Percentiles rank a stretch among this genome's conserved stretches.
Conservation (phyloP, 2,797 vertebrate species). For the Adrianichthys oophorus region DNA sequence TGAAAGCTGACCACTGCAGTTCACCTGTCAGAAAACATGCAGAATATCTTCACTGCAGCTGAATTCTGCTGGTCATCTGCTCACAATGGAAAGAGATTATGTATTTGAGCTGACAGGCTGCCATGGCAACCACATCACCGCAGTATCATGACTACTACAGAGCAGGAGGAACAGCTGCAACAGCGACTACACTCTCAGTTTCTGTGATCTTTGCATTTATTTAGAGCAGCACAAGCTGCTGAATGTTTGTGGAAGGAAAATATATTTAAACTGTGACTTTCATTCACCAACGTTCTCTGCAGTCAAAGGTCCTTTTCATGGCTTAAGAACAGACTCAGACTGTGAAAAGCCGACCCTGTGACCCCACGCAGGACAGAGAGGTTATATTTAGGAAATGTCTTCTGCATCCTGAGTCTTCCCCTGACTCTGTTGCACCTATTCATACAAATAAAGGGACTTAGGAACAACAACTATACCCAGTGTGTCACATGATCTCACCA, state of each 20-base stretch:
- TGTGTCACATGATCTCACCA: neutral
- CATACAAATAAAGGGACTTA: slow-evolving; percentile 1
- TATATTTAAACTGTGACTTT: too few species aligned
- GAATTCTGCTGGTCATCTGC: slow-evolving; percentile 24
- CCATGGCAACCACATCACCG: slow-evolving; percentile 37
- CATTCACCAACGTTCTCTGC: too few species aligned
- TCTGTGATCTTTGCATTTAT: neutral
- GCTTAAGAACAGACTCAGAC: neutral
- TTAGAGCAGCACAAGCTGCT: neutral
- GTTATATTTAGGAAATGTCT: too few species aligned
- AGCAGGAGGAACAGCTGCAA: neutral
- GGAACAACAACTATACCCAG: neutral
- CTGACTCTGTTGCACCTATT: neutral
- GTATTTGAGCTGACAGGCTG: slow-evolving; percentile 8
- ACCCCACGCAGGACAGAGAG: too few species aligned
- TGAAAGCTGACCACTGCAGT: slow-evolving; percentile 1
- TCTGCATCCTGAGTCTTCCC: neutral
- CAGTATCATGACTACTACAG: neutral
- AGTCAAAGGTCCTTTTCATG: neutral
- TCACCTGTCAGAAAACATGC: slow-evolving; percentile 20
- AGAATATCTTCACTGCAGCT: slow-evolving; percentile 4
- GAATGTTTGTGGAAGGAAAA: too few species aligned
- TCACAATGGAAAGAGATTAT: slow-evolving; percentile 21
- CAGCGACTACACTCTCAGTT: neutral
- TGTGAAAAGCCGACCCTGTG: too few species aligned